Conservation (phyloP, 2,113 vertebrate species). For the Chamaea fasciata region DNA sequence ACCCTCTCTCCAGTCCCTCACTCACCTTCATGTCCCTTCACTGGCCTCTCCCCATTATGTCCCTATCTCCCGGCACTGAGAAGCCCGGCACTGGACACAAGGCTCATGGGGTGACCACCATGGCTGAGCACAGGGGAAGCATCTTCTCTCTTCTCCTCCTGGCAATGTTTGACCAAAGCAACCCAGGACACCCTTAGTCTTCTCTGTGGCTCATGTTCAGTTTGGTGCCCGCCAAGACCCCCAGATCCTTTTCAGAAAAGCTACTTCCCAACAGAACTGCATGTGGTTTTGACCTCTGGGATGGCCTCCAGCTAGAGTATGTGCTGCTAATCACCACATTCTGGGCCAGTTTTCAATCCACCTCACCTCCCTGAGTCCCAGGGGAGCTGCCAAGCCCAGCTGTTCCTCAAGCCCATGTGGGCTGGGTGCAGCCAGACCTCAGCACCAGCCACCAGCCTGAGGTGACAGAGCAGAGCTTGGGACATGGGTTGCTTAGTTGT, state of each 20-base stretch:
- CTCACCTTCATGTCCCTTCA: accelerated
- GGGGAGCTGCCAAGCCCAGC: neutral
- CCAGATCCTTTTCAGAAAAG: neutral
- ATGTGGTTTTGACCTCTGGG: neutral
- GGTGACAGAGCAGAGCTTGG: neutral
- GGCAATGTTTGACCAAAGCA: neutral
- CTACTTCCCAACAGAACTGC: neutral
- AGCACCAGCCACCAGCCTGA: neutral
- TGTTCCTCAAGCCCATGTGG: neutral
- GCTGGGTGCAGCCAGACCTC: neutral
- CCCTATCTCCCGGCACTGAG: neutral
- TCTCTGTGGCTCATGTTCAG: neutral
- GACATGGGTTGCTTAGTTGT: neutral
- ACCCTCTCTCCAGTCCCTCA: neutral
- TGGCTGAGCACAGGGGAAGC: neutral
- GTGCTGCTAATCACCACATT: neutral
- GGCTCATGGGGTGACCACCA: neutral
- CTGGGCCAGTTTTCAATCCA: neutral
- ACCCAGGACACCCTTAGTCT: neutral
- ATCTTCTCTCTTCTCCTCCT: neutral
- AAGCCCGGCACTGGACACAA: neutral
- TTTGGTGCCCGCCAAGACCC: neutral
- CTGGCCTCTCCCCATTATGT: neutral
- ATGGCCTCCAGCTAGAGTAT: neutral
- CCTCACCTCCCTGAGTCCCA: neutral